phyloP scores from a whole-genome alignment of 2,113 vertebrate species.

The Emberiza fucata region DNA sequence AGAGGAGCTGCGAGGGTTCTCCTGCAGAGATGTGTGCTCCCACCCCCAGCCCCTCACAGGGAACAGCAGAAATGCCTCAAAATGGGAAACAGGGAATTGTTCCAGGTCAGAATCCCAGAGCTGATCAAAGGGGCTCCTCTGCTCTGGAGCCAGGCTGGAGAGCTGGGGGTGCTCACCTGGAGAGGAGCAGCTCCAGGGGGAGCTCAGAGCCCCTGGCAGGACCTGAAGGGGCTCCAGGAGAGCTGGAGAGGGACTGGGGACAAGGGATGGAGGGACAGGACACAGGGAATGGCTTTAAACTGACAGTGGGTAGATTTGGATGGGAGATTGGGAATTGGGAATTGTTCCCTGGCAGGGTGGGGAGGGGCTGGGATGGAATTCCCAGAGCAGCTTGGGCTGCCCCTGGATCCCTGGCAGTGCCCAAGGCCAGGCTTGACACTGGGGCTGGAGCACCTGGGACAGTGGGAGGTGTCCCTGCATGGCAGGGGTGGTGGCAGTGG shows the following conservation, averaged over 20 bases:
- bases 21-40: neutral
- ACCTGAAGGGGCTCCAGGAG: neutral
- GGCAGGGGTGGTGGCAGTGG: neutral
- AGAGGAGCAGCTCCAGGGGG: neutral
- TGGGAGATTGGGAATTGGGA: neutral
- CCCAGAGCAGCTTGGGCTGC: neutral
- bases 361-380: neutral
- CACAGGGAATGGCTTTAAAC: neutral
- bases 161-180: neutral
- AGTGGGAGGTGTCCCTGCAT: neutral
- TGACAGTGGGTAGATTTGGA: accelerated
- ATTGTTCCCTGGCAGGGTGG: neutral
- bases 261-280: neutral
- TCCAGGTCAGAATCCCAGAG: neutral
- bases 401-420: neutral
- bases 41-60: neutral
- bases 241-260: neutral
- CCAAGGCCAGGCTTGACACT: neutral
- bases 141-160: neutral
- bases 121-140: neutral
- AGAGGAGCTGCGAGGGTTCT: neutral
- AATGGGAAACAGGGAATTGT: accelerated
- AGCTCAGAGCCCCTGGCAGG: neutral
- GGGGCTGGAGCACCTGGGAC: neutral
- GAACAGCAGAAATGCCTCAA: accelerated